Base-by-base conservation (phyloP, 2,113 vertebrate species). In the Perognathus longimembris region DNA sequence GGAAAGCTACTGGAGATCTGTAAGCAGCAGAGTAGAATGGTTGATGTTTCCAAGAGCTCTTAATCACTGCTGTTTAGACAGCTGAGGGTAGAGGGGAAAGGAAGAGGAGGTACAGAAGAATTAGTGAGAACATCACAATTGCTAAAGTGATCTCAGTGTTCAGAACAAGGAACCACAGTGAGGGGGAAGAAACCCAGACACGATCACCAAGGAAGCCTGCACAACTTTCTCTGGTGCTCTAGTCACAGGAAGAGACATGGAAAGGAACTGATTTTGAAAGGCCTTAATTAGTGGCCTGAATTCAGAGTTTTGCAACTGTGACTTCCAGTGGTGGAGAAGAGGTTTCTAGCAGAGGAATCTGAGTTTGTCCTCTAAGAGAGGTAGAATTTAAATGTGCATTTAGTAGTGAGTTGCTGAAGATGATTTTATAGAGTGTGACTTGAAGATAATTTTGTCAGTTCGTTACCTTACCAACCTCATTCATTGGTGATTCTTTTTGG, bases 231-330 rank as follows among this genome's bases (percentile, higher is more conserved):
- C 11, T n/a, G 7, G 11, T 22, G 10, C 42, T 32, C 21, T 0
- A 4, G 32, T 34, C 36, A 36, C 15, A 67, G 75, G 14, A 38
- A n/a, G 8, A 75, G 6, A 2, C 0, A 45, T 1, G 0, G 21
- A 26, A 57, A 78, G 28, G 28, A 63, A n/a, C 15, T 18, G 34
- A n/a, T 36, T 34, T 10, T 26, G 40, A 92, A 66, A 71, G 18
- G n/a, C 30, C n/a, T 3, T 71, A 59, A 7, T 15, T 32, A 2
- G 17, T 7, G 4, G 1, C 8, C 1, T 57, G 42, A 82, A n/a
- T n/a, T 54, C 61, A 92, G 64, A 77, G 21, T 54, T 73, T 30
- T 74, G 10, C 77, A 70, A 45, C 12, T 57, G 22, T 36, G 0
- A 3, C 2, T 70, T 82, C 22, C 45, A 34, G 26, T 38, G 21